Evolutionary conservation across 2,797 vertebrate species (phyloP), one percentile per base, ranked within the genome.

Genomic region (Anas acuta): DNA sequence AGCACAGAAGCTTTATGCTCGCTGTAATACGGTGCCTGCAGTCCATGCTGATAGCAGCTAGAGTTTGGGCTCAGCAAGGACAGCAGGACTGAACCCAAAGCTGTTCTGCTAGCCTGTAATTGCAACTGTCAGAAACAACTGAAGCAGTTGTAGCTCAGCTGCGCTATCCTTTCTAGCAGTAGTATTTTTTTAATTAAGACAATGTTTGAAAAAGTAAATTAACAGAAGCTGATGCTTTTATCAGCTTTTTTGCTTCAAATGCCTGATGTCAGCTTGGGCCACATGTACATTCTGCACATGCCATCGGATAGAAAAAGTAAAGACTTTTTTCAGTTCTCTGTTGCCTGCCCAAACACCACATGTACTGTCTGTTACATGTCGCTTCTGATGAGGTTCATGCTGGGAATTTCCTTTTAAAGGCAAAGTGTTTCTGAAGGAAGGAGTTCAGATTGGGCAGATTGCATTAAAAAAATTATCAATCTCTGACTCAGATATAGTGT

Each of bases 321-420:
- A 97, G 94, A 94, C 96, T 89, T 93, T 97, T 96, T 96, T 96
- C 82, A 88, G 84, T 97, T 97, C 97, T 80, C 95, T 93, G 92
- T 96, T 87, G 97, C 93, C 73, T 96, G 97, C 97, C 96, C 97
- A 97, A 94, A 95, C 96, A 89, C 97, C 97, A 97, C 97, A 97
- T 96, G 97, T 96, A 97, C 97, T 98, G 97, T 98, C 98, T 98
- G 98, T 96, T 98, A 96, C 97, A 94, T 97, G 97, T 97, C 98
- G 93, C 97, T 96, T 96, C 97, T 96, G 95, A 95, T 87, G 95
- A 97, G 96, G 96, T 94, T 97, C 98, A 97, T 87, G 96, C 98
- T 97, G 98, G 93, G 97, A 97, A 96, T 95, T 97, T 95, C 97
- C 98, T 98, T 97, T 98, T 97, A 97, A 97, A 98, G 96, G 96